phyloP scores from a whole-genome alignment of 1,140 invertebrate species.

The Drosophila sproati region DNA sequence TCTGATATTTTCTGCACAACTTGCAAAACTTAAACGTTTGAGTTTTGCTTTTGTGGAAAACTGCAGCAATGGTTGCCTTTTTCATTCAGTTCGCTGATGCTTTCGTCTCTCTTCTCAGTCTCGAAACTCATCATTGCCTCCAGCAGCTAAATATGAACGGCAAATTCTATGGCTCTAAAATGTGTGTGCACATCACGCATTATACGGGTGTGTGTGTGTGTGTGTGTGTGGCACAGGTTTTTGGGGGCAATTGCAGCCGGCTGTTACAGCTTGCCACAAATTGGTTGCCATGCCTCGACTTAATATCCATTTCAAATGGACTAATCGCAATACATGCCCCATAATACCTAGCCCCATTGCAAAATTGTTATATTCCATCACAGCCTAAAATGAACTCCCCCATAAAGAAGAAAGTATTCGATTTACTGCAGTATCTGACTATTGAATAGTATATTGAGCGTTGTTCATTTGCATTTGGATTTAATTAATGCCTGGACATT shows the following conservation, averaged over 20 bases:
- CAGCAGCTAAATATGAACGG: slow-evolving; percentile 13
- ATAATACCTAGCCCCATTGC: not conserved
- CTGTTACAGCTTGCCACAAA: not conserved
- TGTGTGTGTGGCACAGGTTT: not conserved
- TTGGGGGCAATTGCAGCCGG: not conserved
- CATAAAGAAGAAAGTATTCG: not conserved
- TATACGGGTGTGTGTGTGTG: not conserved
- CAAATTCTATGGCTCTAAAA: not conserved
- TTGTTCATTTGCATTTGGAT: slow-evolving; percentile 69
- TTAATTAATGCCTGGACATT: slow-evolving; percentile 53
- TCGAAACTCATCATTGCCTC: not conserved
- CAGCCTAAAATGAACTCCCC: not conserved
- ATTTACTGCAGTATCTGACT: not conserved
- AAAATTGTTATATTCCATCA: not conserved
- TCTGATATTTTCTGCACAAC: not conserved
- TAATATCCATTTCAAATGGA: slow-evolving; percentile 4
- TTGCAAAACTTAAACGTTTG: not conserved
- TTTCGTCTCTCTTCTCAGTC: not conserved
- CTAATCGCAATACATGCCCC: slow-evolving; percentile 17
- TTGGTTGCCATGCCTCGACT: not conserved
- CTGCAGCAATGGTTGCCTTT: not conserved
- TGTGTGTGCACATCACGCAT: slow-evolving; percentile 2
- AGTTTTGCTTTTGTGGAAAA: not conserved
- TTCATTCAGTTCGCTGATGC: not conserved
- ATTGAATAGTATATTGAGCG: slow-evolving; percentile 10